Conservation (phyloP, 2,888 invertebrate species). For the Caenorhabditis macrosperma region DNA sequence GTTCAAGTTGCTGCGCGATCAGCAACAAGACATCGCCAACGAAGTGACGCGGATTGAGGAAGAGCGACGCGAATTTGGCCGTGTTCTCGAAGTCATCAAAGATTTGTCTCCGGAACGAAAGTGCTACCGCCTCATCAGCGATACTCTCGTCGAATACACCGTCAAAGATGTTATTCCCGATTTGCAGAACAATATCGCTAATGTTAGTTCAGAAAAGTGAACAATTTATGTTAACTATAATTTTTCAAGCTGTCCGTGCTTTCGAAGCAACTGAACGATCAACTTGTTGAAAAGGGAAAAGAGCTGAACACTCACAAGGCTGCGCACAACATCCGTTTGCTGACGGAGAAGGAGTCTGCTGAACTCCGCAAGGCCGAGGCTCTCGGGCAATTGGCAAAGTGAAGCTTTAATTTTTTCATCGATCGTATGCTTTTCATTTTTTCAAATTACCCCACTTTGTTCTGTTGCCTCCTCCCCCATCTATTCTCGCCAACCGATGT, state of each 20-base stretch:
- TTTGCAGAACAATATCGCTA: conserved; percentile 62
- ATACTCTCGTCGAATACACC: conserved; percentile 72
- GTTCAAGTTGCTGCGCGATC: conserved; percentile 73
- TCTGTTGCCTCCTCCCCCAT: background rate
- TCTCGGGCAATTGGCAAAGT: conserved; percentile 18
- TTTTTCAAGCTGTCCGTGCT: conserved; percentile 64
- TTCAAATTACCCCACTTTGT: background rate
- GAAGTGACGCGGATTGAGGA: conserved; percentile 71
- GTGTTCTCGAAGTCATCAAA: conserved; percentile 70
- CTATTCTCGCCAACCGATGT: background rate
- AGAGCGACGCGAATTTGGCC: conserved; percentile 67
- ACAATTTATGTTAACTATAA: background rate
- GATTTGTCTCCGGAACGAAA: conserved; percentile 67
- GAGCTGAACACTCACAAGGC: conserved; percentile 72
- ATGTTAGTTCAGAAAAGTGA: conserved; percentile 38
- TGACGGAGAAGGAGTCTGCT: conserved; percentile 70
- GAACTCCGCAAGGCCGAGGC: conserved; percentile 65
- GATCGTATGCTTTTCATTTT: conserved; percentile 1
- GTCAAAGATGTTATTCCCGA: conserved; percentile 67
- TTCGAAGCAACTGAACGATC: conserved; percentile 62
- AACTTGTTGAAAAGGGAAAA: conserved; percentile 74
- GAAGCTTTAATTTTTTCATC: background rate
- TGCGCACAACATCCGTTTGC: conserved; percentile 73
- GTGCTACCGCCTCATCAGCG: conserved; percentile 72
- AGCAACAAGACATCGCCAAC: conserved; percentile 70